Base-by-base conservation (phyloP, 2,888 invertebrate species). In the Ferdinandea cuprea region DNA sequence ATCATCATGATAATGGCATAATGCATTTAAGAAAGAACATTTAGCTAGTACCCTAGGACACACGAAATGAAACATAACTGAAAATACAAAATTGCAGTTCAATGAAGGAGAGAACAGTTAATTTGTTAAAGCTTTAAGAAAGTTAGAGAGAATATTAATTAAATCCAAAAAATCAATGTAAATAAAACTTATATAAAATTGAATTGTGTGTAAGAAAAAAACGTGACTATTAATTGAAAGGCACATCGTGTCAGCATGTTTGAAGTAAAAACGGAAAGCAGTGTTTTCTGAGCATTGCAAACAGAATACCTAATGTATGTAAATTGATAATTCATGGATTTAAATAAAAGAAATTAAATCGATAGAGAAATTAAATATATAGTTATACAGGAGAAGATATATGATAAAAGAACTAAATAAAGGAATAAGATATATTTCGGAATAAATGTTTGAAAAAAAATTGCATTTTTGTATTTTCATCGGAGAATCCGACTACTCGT, bases 51-150 rank as follows among this genome's bases (percentile, higher is more conserved):
- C n/a, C 52, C 30, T 68, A 66, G 30, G 30, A 40, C 44, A 48
- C 50, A 17, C 50, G 37, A 50, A n/a, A 15, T 42, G 44, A 73
- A 54, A 40, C 59, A 66, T 73, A 61, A 46, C 59, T 32, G 35
- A 30, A 42, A 61, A 37, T 68, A 44, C 42, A 15, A 66, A 48
- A 9, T 44, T 56, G 56, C 32, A 68, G 9, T 61, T 66, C 35
- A 30, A 68, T 61, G 59, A 65, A 32, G 11, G 28, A 28, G 54
- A 19, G 37, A 71, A 3, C 28, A 68, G 66, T 83, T 83, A 73
- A 68, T 83, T 77, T 83, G n/a, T 63, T 78, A 73, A 78, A 83
- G 77, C 83, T 78, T 78, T 83, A 83, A 81, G 42, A 76, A 68
- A 7, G 61, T 72, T 66, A 66, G 66, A 44, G 66, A 72, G 30